Evolutionary conservation across 2,113 vertebrate genomes (phyloP).

Genomic region (Narcine bancroftii): DNA sequence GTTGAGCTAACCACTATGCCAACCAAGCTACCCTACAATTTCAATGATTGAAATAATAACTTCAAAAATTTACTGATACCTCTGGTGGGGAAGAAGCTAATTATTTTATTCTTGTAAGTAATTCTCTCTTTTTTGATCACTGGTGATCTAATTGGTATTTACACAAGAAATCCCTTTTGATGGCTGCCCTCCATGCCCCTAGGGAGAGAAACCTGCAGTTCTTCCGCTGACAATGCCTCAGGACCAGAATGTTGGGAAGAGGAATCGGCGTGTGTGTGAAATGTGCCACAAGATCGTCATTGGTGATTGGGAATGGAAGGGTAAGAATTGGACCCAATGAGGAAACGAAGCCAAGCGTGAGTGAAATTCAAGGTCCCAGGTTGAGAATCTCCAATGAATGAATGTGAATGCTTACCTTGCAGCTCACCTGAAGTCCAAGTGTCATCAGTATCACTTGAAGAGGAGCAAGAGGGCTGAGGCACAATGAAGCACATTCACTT

Average conservation of each 20-base stretch:
- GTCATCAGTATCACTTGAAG: conserved; percentile 72
- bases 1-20: too few species aligned
- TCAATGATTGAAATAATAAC: too few species aligned
- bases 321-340: conserved; percentile 49
- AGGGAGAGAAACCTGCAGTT: conserved; percentile 62
- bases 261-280: conserved; percentile 66
- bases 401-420: conserved; percentile 34
- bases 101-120: neutral
- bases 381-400: neutral
- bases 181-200: neutral
- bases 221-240: conserved; percentile 62
- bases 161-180: neutral
- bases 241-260: conserved; percentile 59
- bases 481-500: neutral
- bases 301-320: conserved; percentile 87
- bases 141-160: neutral
- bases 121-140: neutral
- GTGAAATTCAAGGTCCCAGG: neutral
- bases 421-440: conserved; percentile 87
- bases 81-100: neutral
- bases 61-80: neutral
- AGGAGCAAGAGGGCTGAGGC: conserved; percentile 59
- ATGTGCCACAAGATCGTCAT: conserved; percentile 79
- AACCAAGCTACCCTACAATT: too few species aligned
- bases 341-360: neutral